Evolutionary conservation across 2,888 invertebrate genomes (phyloP).

Genomic region (Volucella zonaria): DNA sequence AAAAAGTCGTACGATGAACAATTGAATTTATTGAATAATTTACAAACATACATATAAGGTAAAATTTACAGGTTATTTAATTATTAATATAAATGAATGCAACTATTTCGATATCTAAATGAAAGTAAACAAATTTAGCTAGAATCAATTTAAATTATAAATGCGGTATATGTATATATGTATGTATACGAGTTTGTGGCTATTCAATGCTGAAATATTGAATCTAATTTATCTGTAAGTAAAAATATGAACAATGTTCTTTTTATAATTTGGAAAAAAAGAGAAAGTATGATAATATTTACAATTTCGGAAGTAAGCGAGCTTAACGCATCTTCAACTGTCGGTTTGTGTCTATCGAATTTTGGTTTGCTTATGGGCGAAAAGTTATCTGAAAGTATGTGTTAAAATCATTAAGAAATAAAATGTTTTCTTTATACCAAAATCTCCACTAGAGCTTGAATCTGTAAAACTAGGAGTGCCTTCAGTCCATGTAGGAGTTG

Average conservation of each 20-base stretch:
- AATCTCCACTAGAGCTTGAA: conserved; percentile 96
- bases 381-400: conserved; percentile 80
- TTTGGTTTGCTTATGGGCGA: conserved; percentile 84
- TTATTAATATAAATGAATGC: conserved; percentile 72
- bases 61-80: conserved; percentile 71
- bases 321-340: conserved; percentile 89
- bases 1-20: conserved; percentile 41
- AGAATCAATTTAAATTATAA: conserved; percentile 60
- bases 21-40: conserved; percentile 71
- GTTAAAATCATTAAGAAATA: conserved; percentile 54
- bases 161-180: conserved; percentile 62
- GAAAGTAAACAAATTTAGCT: conserved; percentile 70
- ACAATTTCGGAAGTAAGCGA: conserved; percentile 94
- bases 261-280: not conserved
- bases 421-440: conserved; percentile 83
- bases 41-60: conserved; percentile 71
- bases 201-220: conserved; percentile 52
- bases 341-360: conserved; percentile 84
- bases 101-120: conserved; percentile 70
- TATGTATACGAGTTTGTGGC: conserved; percentile 25
- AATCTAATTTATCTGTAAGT: conserved; percentile 58
- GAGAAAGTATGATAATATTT: conserved; percentile 78
- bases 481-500: conserved; percentile 99
- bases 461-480: conserved; percentile 98
- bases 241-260: not conserved